These are phyloP conservation scores for Rafetus swinhoei DNA, from an alignment of 2,113 vertebrate species.

Conservation along the genomic window DNA sequence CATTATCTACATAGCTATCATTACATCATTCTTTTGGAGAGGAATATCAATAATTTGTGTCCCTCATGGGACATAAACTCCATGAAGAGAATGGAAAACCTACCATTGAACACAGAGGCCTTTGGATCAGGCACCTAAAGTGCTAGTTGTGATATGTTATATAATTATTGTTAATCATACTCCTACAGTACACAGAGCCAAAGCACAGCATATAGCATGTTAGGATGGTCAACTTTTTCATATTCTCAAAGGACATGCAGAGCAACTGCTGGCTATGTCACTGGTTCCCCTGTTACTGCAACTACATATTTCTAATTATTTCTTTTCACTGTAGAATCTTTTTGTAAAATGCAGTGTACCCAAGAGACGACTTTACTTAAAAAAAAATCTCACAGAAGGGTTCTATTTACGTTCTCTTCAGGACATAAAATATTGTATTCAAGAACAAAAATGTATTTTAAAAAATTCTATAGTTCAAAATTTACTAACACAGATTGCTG, in stretches of 20 bases:
- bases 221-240: conserved; percentile 30
- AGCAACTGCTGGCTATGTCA: conserved; percentile 13
- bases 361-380: neutral
- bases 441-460: neutral
- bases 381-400: neutral
- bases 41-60: rapidly evolving
- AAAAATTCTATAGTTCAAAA: neutral
- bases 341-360: conserved; percentile 36
- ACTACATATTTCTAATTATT: conserved; percentile 54
- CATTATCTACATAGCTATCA: neutral
- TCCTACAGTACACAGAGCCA: neutral
- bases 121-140: neutral
- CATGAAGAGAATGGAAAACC: neutral
- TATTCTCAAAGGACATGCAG: neutral
- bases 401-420: neutral
- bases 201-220: neutral
- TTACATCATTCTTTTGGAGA: neutral
- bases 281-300: conserved; percentile 20
- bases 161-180: neutral
- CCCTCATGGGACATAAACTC: neutral
- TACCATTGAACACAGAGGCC: neutral
- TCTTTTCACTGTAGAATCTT: conserved; percentile 52
- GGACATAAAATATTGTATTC: neutral
- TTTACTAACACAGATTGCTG: neutral
- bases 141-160: neutral